Evolutionary conservation across 2,113 vertebrate genomes (phyloP).

Genomic region (Phalacrocorax aristotelis): DNA sequence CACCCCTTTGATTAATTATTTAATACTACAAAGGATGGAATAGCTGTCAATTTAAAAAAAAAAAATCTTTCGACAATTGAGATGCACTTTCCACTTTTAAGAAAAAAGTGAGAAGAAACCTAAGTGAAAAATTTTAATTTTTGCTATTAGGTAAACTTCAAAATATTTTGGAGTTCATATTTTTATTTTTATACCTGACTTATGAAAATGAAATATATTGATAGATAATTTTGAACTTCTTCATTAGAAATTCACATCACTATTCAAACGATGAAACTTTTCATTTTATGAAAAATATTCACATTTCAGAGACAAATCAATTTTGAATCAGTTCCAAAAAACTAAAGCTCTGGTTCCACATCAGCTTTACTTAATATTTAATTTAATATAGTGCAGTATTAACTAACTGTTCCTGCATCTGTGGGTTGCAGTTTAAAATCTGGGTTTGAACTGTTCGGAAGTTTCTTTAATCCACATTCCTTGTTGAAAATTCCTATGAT

Average conservation of each 20-base stretch:
- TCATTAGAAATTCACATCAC: background rate
- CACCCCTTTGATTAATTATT: background rate
- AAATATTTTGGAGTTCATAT: background rate
- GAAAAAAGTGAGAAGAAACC: background rate
- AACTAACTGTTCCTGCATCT: background rate
- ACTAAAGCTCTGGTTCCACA: background rate
- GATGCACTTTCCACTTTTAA: background rate
- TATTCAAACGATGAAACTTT: background rate
- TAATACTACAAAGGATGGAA: background rate
- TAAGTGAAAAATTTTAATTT: background rate
- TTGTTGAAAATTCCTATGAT: background rate
- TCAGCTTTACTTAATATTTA: background rate
- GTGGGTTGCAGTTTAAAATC: background rate
- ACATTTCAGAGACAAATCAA: background rate
- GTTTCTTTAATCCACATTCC: background rate
- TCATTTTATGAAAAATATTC: background rate
- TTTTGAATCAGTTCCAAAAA: background rate
- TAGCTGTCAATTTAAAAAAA: background rate
- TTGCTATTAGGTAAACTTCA: background rate
- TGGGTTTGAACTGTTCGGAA: background rate
- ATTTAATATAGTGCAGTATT: background rate
- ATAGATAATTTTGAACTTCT: background rate
- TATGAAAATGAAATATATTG: background rate
- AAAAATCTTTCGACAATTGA: background rate
- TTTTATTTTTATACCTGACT: background rate